These are phyloP conservation scores for Lordiphosa andalusiaca DNA, from an alignment of 2,888 invertebrate genomes.

Conservation along the genomic window DNA sequence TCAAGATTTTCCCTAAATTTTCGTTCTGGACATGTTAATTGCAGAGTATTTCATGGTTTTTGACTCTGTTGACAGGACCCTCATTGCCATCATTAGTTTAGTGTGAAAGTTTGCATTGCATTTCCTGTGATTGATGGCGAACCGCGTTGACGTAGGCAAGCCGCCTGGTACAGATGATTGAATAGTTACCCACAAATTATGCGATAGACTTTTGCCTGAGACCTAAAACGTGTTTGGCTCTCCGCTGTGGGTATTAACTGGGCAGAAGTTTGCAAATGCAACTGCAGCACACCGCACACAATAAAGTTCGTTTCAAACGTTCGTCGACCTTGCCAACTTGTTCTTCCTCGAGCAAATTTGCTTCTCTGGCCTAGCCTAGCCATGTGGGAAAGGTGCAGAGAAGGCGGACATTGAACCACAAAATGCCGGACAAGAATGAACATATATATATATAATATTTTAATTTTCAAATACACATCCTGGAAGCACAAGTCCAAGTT, in stretches of 20 bases:
- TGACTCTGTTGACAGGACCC: not conserved
- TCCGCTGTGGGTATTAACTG: constrained; percentile 30
- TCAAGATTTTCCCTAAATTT: too few species aligned
- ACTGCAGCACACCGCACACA: not conserved
- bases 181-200: constrained; percentile 39
- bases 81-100: constrained; percentile 17
- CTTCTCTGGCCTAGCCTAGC: too few species aligned
- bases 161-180: constrained; percentile 9
- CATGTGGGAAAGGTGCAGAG: constrained; percentile 45
- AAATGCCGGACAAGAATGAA: constrained; percentile 11
- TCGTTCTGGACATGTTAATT: too few species aligned
- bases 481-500: constrained; percentile 53
- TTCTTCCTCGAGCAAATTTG: constrained; percentile 40
- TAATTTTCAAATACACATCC: constrained; percentile 47
- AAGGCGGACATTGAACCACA: constrained; percentile 58
- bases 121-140: constrained; percentile 6
- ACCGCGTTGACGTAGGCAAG: not conserved
- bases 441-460: too few species aligned
- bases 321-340: constrained; percentile 80
- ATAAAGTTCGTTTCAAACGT: constrained; percentile 49
- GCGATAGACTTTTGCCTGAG: constrained; percentile 18
- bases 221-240: constrained; percentile 48
- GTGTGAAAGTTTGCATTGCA: constrained; percentile 23
- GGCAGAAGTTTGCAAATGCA: constrained; percentile 9
- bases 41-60: too few species aligned